Conservation (phyloP, 2,797 vertebrate species). For the Macropodus opercularis region DNA sequence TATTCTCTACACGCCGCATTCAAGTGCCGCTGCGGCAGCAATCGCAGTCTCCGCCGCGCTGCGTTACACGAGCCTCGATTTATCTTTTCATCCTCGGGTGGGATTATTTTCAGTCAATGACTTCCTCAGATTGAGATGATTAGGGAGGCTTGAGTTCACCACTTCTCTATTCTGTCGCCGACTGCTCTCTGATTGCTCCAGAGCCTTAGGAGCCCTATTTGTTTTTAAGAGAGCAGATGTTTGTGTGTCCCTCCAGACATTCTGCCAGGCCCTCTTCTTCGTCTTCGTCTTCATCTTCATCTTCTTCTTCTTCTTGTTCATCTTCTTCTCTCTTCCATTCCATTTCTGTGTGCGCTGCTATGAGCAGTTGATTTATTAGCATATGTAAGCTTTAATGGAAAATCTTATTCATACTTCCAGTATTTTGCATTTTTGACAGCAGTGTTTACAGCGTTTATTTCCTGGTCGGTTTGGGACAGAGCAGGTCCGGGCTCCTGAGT, state of each 20-base stretch:
- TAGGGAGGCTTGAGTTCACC: constrained; percentile 38
- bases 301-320: background rate
- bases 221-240: constrained; percentile 56
- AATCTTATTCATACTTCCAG: constrained; percentile 21
- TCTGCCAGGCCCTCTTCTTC: constrained; percentile 10
- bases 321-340: too few species aligned
- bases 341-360: constrained; percentile 6
- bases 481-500: too few species aligned
- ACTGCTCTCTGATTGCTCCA: constrained; percentile 22
- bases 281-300: background rate
- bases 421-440: too few species aligned
- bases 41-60: background rate
- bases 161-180: constrained; percentile 8
- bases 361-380: constrained; percentile 23
- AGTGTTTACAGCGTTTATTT: too few species aligned
- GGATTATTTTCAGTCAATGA: constrained; percentile 47
- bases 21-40: constrained; percentile 12
- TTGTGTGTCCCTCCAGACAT: constrained; percentile 36
- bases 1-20: constrained; percentile 1
- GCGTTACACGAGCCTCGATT: constrained; percentile 16
- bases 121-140: constrained; percentile 56
- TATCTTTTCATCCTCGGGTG: constrained; percentile 21
- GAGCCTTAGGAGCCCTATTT: constrained; percentile 32
- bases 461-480: too few species aligned
- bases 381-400: constrained; percentile 1